Conservation (phyloP, 2,888 invertebrate genomes). For the Polia nebulosa region DNA sequence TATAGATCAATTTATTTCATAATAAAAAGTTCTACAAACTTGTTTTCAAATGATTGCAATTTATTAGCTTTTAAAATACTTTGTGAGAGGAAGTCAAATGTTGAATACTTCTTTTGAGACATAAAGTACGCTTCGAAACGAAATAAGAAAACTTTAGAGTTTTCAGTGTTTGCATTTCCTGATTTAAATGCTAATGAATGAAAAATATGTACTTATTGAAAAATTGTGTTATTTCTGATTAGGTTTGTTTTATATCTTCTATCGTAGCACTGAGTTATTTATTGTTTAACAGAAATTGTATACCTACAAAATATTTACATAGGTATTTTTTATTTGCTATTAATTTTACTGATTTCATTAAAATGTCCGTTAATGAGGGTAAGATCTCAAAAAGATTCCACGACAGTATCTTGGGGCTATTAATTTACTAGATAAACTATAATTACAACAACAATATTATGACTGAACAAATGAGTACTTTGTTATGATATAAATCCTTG, state of each 20-base stretch:
- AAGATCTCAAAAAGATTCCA: constrained; percentile 70
- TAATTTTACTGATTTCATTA: background rate
- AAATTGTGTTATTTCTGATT: background rate
- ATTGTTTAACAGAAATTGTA: background rate
- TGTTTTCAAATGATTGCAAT: constrained; percentile 39
- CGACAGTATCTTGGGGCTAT: constrained; percentile 59
- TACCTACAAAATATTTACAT: background rate
- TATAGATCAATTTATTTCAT: constrained; percentile 10
- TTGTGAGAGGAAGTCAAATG: constrained; percentile 31
- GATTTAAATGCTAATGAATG: constrained; percentile 15
- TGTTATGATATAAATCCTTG: constrained; percentile 56
- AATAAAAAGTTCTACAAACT: constrained; percentile 8
- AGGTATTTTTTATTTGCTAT: background rate
- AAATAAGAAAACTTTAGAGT: constrained; percentile 41
- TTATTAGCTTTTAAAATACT: constrained; percentile 40
- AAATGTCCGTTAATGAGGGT: constrained; percentile 38
- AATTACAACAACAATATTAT: constrained; percentile 62
- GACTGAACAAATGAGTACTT: constrained; percentile 60
- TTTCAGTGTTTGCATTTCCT: constrained; percentile 24
- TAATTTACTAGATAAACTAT: constrained; percentile 62
- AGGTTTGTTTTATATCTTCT: background rate
- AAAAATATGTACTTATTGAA: constrained; percentile 16
- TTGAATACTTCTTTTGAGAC: constrained; percentile 35
- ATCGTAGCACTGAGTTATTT: constrained; percentile 17
- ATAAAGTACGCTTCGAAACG: constrained; percentile 16